A percentile compares a stretch with the other conserved stretches of the same genome.
Evolutionary conservation across 2,888 invertebrate genomes (phyloP).

Genomic region (Dusona sp.): DNA sequence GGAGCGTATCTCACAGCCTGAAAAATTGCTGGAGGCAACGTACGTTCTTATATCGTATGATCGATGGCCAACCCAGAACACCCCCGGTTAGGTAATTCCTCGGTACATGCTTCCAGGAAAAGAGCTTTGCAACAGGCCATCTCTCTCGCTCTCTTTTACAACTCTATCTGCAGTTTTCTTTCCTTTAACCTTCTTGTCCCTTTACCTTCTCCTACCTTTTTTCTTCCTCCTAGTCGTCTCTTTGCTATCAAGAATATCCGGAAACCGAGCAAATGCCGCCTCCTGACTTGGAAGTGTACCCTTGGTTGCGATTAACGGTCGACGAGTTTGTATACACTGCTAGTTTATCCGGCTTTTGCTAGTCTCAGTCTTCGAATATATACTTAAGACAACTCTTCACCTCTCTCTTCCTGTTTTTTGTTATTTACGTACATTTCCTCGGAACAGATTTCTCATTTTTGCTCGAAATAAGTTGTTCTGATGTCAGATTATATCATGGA

Average conservation of each 20-base stretch:
- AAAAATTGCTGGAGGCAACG: slow-evolving; percentile 62
- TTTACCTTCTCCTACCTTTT: slow-evolving; percentile 1
- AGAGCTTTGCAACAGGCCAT: slow-evolving; percentile 55
- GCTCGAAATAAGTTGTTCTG: neutral
- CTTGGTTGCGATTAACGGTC: slow-evolving; percentile 52
- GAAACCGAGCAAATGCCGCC: slow-evolving; percentile 34
- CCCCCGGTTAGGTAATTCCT: slow-evolving; percentile 64
- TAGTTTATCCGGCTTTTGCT: slow-evolving; percentile 22
- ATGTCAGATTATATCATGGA: neutral
- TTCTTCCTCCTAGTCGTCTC: slow-evolving; percentile 8
- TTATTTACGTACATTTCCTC: neutral
- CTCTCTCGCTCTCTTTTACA: neutral
- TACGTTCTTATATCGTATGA: slow-evolving; percentile 64
- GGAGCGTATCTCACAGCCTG: slow-evolving; percentile 62
- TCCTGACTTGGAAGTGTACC: slow-evolving; percentile 22
- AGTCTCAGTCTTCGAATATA: slow-evolving; percentile 4
- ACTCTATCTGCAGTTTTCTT: slow-evolving; percentile 19
- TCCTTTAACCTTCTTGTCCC: neutral
- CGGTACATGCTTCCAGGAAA: slow-evolving; percentile 60
- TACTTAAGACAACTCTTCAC: slow-evolving; percentile 19
- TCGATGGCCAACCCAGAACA: slow-evolving; percentile 59
- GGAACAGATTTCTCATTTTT: slow-evolving; percentile 10
- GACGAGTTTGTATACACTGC: slow-evolving; percentile 14
- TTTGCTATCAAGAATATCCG: slow-evolving; percentile 41
- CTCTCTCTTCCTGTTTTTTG: neutral